These are phyloP conservation scores for Mylabris sibirica DNA, from an alignment of 2,888 invertebrate genomes.

Conservation along the genomic window DNA sequence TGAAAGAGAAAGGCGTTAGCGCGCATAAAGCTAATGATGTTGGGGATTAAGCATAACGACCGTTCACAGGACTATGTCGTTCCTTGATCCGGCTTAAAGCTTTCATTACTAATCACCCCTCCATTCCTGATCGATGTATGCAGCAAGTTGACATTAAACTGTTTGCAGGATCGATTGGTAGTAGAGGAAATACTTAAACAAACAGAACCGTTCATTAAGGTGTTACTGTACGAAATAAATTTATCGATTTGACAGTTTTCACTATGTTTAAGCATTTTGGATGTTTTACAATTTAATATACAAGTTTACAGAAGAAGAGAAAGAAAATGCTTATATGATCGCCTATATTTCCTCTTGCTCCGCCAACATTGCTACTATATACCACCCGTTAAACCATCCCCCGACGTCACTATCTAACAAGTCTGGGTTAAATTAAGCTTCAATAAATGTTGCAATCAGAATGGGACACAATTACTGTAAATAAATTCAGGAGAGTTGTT, in stretches of 20 bases:
- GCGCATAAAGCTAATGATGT: constrained; percentile 6
- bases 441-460: constrained; percentile 51
- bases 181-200: constrained; percentile 1
- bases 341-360: not conserved
- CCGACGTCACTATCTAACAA: constrained; percentile 25
- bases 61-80: constrained; percentile 9
- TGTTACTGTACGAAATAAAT: constrained; percentile 3
- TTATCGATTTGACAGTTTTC: not conserved
- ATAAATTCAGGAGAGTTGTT: constrained; percentile 51
- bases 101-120: constrained; percentile 19
- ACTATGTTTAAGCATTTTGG: not conserved
- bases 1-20: not conserved
- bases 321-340: constrained; percentile 3
- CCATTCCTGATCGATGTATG: constrained; percentile 15
- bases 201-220: constrained; percentile 9
- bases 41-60: constrained; percentile 12
- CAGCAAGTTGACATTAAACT: constrained; percentile 16
- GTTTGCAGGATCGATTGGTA: constrained; percentile 14
- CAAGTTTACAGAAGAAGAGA: constrained; percentile 6
- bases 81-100: constrained; percentile 10
- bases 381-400: not conserved
- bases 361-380: not conserved
- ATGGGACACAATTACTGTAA: constrained; percentile 51
- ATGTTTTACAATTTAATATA: not conserved
- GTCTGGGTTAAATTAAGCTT: constrained; percentile 47